Percentiles rank a stretch among this genome's conserved stretches.
phyloP scores from a whole-genome alignment of 2,888 invertebrate species.

The Subacronicta megacephala region DNA sequence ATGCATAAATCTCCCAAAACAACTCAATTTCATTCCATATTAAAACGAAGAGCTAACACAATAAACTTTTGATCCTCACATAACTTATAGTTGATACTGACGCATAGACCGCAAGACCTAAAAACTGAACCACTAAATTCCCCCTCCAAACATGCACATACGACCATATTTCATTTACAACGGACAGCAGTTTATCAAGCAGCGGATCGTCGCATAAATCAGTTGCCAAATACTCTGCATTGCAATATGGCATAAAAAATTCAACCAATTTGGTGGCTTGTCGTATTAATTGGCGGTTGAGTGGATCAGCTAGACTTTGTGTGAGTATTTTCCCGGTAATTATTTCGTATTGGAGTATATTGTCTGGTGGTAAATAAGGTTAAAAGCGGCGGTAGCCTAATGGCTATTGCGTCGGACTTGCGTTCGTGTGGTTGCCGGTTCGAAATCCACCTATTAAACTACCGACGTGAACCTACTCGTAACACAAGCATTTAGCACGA shows the following conservation, averaged over 20 bases:
- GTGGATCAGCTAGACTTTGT: constrained; percentile 38
- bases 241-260: constrained; percentile 46
- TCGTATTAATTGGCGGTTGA: constrained; percentile 46
- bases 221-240: constrained; percentile 29
- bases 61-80: constrained; percentile 25
- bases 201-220: constrained; percentile 59
- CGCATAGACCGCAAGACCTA: constrained; percentile 40
- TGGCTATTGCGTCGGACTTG: too few relatives aligned
- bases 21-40: too few relatives aligned
- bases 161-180: constrained; percentile 54
- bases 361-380: not conserved
- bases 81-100: constrained; percentile 22
- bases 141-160: constrained; percentile 22
- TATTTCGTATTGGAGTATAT: constrained; percentile 3
- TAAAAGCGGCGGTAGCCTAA: too few relatives aligned
- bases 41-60: not conserved
- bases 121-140: constrained; percentile 49
- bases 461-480: too few relatives aligned
- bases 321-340: constrained; percentile 25
- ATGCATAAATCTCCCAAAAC: too few relatives aligned
- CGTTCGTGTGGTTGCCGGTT: too few relatives aligned
- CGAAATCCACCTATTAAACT: too few relatives aligned
- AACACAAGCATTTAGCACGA: too few relatives aligned
- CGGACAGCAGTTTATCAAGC: constrained; percentile 61
- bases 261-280: constrained; percentile 34